Evolutionary conservation across 2,113 vertebrate genomes (phyloP).

Genomic region (Sphaerodactylus townsendi): DNA sequence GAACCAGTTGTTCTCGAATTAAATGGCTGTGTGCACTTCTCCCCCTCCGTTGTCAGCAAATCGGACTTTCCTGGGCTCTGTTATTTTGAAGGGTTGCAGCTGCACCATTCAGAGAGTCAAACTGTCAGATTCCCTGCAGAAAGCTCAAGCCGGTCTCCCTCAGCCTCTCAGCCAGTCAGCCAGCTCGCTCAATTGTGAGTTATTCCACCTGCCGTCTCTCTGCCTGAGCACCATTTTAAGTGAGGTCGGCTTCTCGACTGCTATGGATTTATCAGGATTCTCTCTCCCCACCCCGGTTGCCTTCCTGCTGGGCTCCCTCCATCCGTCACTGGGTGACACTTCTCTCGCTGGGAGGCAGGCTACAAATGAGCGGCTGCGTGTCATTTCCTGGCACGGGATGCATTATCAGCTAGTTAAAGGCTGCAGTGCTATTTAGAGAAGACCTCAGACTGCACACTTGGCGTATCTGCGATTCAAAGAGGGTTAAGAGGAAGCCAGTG

Average conservation of each 20-base stretch:
- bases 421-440: not conserved
- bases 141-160: not conserved
- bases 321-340: slow-evolving; percentile 7
- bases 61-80: not conserved
- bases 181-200: not conserved
- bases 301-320: slow-evolving; percentile 22
- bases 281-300: not conserved
- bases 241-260: not conserved
- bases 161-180: not conserved
- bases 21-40: too few relatives aligned
- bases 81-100: not conserved
- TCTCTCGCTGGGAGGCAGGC: not conserved
- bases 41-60: too few relatives aligned
- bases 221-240: slow-evolving; percentile 7
- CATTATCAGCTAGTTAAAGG: not conserved
- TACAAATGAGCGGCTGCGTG: not conserved
- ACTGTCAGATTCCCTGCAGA: not conserved
- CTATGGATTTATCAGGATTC: slow-evolving; percentile 4
- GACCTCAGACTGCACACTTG: not conserved
- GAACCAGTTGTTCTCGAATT: too few relatives aligned
- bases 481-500: not conserved
- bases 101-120: not conserved
- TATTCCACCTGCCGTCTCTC: not conserved
- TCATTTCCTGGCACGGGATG: not conserved
- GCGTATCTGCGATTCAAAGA: not conserved